Evolutionary conservation across 2,113 vertebrate genomes (phyloP).

Genomic region (Xyliphius kryptos): DNA sequence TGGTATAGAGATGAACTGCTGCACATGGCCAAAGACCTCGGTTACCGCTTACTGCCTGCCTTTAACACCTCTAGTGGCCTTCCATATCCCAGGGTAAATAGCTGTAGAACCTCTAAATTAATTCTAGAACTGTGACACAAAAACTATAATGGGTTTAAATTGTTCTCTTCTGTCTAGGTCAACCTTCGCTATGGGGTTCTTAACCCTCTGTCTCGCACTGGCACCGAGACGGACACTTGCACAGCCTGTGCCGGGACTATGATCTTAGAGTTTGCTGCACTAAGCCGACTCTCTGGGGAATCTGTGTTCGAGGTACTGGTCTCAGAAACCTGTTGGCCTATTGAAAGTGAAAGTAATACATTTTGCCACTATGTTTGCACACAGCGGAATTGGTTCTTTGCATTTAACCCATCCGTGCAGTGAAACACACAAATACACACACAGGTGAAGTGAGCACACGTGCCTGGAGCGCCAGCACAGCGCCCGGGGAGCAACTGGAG

Average conservation of each 20-base stretch:
- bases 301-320: constrained; percentile 95
- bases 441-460: too few species aligned
- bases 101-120: too few species aligned
- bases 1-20: constrained; percentile 94
- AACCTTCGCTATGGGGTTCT: constrained; percentile 89
- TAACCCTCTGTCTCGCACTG: constrained; percentile 87
- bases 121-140: too few species aligned
- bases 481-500: too few species aligned
- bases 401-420: too few species aligned
- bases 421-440: too few species aligned
- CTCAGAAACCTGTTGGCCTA: too few species aligned
- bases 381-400: too few species aligned
- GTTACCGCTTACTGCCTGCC: constrained; percentile 86
- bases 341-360: too few species aligned
- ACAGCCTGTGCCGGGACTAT: constrained; percentile 96
- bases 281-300: constrained; percentile 92
- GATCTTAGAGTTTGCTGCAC: constrained; percentile 95
- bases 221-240: constrained; percentile 95
- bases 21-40: constrained; percentile 91
- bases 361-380: too few species aligned
- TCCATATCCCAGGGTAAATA: constrained; percentile 91
- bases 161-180: constrained; percentile 68
- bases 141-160: too few species aligned
- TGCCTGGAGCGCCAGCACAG: too few species aligned
- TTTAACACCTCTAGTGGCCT: constrained; percentile 98